Base-by-base conservation (phyloP, 2,797 vertebrate genomes). In the Antennarius maculatus region DNA sequence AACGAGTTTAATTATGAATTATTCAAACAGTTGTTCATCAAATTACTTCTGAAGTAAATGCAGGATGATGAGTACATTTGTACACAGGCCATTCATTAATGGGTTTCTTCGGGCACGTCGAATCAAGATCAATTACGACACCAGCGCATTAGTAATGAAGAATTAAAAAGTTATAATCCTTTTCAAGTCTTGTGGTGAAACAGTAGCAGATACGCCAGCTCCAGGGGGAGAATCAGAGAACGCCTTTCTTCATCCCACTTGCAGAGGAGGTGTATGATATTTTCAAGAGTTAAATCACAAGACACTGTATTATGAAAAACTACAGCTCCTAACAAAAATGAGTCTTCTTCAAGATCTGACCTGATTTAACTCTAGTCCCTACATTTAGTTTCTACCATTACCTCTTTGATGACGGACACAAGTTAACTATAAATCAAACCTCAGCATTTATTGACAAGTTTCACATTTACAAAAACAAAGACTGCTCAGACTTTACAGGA, bases 91-190 rank as follows among this genome's bases (percentile, higher is more conserved):
- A 55, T 61, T 71, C 47, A 47, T 51, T 84, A 80, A 79, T 86
- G 67, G 68, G 63, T 83, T 82, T 83, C 85, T 85, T 57, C 65
- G 65, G 81, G 83, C 77, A 51, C 73, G 72, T 54, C 15, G 49
- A 69, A 89, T 81, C 76, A 80, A 84, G 83, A 88, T 87, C 74
- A 85, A 77, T 86, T 74, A 83, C 64, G 80, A 82, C 81, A 85
- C 79, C 57, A 70, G 79, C 60, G 85, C 66, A 79, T 82, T 86
- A 69, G 55, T 62, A 45, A 57, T 78, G 58, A 81, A 58, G 86
- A 85, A 83, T 81, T 66, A 76, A 56, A 69, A 77, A 74, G 51
- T 59, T 76, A 66, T 88, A 83, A 88, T 88, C 85, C 61, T 52
- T 85, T 64, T 62, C 37, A 80, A 84, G 81, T 74, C 77, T 75